A percentile compares a stretch with the other conserved stretches of the same genome.
These are phyloP conservation scores for Thyatira batis DNA, from an alignment of 2,888 invertebrate genomes.

Conservation along the genomic window DNA sequence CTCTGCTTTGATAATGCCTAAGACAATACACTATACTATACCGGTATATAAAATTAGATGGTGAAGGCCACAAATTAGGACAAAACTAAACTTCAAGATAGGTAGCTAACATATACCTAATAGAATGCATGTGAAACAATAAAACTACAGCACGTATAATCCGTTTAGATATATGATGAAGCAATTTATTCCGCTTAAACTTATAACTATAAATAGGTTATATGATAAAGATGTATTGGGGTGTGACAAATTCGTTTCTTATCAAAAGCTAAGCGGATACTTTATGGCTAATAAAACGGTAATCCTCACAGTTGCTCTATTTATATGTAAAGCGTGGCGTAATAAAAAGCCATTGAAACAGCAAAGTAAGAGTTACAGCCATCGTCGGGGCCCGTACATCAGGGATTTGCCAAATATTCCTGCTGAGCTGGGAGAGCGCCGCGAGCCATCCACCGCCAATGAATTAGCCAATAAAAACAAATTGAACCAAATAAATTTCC, in stretches of 20 bases:
- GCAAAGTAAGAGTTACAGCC: conserved; percentile 45
- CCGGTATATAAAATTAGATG: too few relatives aligned
- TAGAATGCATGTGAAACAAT: too few relatives aligned
- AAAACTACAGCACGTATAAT: too few relatives aligned
- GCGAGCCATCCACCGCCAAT: conserved; percentile 63
- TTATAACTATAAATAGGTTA: too few relatives aligned
- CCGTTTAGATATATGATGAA: too few relatives aligned
- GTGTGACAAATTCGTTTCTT: conserved; percentile 16
- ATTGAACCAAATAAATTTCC: conserved; percentile 77
- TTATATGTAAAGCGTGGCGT: conserved; percentile 67
- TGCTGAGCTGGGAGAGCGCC: conserved; percentile 34
- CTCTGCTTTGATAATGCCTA: too few relatives aligned
- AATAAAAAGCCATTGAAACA: conserved; percentile 60
- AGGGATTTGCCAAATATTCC: conserved; percentile 64
- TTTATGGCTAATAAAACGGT: conserved; percentile 51
- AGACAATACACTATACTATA: too few relatives aligned
- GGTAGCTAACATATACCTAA: too few relatives aligned
- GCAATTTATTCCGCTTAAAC: too few relatives aligned
- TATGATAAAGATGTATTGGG: neutral
- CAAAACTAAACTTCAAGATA: too few relatives aligned
- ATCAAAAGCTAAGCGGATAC: conserved; percentile 20
- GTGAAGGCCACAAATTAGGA: too few relatives aligned
- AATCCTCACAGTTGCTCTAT: conserved; percentile 50
- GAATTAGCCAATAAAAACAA: conserved; percentile 80
- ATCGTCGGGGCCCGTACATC: conserved; percentile 41